Percentiles rank a stretch among this genome's conserved stretches.
Evolutionary conservation across 1,140 invertebrate species (phyloP).

Genomic region (Meloidogyne floridensis): DNA sequence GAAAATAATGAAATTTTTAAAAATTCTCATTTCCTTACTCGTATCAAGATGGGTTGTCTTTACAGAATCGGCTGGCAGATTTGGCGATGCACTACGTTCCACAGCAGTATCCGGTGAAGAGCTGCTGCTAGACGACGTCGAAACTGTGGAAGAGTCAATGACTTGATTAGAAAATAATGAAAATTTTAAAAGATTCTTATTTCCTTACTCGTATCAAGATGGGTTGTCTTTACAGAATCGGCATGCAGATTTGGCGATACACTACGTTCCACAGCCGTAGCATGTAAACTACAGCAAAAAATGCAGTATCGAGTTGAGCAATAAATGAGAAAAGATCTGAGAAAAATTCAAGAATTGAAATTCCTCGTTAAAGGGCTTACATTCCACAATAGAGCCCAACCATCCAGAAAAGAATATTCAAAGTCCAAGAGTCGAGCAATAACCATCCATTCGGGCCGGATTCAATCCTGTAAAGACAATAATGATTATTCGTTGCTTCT

Average conservation of each 20-base stretch:
- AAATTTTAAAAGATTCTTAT: not conserved
- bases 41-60: not conserved
- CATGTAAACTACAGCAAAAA: not conserved
- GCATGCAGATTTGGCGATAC: not conserved
- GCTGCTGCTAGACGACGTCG: not conserved
- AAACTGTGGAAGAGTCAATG: not conserved
- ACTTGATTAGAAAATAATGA: not conserved
- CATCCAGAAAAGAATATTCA: not conserved
- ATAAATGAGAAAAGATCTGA: not conserved
- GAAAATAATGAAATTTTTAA: too few species aligned
- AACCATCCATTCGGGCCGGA: not conserved
- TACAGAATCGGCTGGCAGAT: not conserved
- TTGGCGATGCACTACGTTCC: not conserved
- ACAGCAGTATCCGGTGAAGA: not conserved
- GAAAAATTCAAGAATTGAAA: not conserved
- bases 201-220: not conserved
- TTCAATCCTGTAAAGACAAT: not conserved
- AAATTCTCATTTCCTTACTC: not conserved
- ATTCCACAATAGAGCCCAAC: not conserved
- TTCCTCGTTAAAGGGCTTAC: not conserved
- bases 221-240: not conserved
- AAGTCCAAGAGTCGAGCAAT: not conserved
- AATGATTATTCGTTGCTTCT: not conserved
- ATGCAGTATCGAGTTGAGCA: not conserved
- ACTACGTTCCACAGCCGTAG: not conserved